Base-by-base conservation (phyloP, 1,140 invertebrate species). In the Trichogramma pretiosum region DNA sequence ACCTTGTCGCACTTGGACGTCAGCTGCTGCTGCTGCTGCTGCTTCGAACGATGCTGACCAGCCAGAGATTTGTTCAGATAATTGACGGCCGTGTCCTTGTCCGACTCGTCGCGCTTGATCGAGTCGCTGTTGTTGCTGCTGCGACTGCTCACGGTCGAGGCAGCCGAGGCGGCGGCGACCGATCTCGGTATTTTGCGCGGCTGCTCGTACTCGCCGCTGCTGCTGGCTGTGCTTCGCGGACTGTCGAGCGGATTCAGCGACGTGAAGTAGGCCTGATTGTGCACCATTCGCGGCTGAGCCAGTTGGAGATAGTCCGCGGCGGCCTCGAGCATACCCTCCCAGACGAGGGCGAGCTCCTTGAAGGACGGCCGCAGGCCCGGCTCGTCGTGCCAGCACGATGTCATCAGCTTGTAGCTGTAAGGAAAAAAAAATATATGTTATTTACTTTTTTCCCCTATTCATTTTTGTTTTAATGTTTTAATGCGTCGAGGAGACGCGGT, bases 361-460 rank as follows among this genome's bases (percentile, higher is more conserved):
- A 93, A 93, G 13, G 81, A 82, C 13, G 89, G 87, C 48, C 89
- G 68, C 50, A 82, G 72, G 46, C 78, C 77, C 1, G 87, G 77
- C 54, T 83, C 77, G 50, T 82, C 81, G 40, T 78, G 67, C 89
- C 90, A 94, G 62, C 89, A 93, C 22, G 74, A 76, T 16, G 77
- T 68, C 82, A 93, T 90, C 28, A 93, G 63, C 43, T 82, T 77
- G 59, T 89, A 87, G 40, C 82, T 85, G 45, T 51, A 63, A 60
- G 57, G n/a, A n/a, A n/a, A n/a, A 16, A 56, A 54, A 36, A 23
- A 37, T 21, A 35, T 14, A 21, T 33, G n/a, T n/a, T n/a, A n/a
- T n/a, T n/a, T n/a, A n/a, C n/a, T n/a, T n/a, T n/a, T n/a, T n/a
- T n/a, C n/a, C n/a, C n/a, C n/a, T n/a, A n/a, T n/a, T n/a, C n/a